phyloP scores from a whole-genome alignment of 1,140 invertebrate genomes.

The Paraescarpia echinospica region DNA sequence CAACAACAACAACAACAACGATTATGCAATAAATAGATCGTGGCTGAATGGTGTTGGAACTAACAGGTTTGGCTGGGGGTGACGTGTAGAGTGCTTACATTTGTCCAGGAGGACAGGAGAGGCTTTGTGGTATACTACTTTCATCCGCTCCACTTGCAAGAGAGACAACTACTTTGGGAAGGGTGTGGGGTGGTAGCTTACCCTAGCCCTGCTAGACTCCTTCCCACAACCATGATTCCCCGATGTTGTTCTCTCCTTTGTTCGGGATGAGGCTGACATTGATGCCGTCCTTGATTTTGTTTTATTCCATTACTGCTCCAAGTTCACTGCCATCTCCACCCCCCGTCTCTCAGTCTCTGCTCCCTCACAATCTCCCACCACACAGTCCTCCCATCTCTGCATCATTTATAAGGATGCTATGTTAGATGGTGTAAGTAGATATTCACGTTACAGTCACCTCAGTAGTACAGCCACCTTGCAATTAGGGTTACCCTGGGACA shows the following conservation, averaged over 20 bases:
- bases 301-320: too few relatives aligned
- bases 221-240: neutral
- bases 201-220: neutral
- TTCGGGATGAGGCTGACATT: too few relatives aligned
- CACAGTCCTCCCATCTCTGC: too few relatives aligned
- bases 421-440: too few relatives aligned
- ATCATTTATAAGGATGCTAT: too few relatives aligned
- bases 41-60: neutral
- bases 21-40: neutral
- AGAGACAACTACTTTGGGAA: neutral
- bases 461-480: too few relatives aligned
- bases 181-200: neutral
- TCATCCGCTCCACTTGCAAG: neutral
- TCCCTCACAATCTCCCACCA: too few relatives aligned
- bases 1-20: neutral
- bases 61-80: neutral
- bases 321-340: too few relatives aligned
- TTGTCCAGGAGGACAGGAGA: neutral
- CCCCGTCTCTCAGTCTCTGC: too few relatives aligned
- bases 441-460: too few relatives aligned
- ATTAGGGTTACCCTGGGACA: too few relatives aligned
- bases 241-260: neutral
- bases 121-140: neutral
- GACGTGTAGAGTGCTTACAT: neutral
- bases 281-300: too few relatives aligned